Evolutionary conservation across 2,797 vertebrate genomes (phyloP).

Genomic region (Dromococcyx pavoninus): DNA sequence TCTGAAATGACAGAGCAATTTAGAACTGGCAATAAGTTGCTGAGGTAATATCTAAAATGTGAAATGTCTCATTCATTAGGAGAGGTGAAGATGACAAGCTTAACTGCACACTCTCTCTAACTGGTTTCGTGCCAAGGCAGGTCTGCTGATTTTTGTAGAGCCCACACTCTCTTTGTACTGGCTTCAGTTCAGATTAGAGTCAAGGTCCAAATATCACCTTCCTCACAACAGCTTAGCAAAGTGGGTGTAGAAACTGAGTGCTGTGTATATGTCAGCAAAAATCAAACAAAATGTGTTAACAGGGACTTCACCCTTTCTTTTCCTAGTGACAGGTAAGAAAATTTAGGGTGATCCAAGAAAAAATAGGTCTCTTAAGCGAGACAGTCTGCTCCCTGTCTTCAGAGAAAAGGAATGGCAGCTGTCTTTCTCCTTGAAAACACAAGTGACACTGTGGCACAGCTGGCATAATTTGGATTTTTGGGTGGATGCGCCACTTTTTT

Average conservation of each 20-base stretch:
- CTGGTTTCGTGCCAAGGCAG: not conserved
- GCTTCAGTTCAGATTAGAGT: conserved; percentile 19
- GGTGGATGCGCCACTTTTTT: conserved; percentile 22
- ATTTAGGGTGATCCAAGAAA: not conserved
- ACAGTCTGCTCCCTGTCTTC: not conserved
- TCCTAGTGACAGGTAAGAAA: not conserved
- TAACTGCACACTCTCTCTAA: not conserved
- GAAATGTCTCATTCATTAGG: conserved; percentile 2
- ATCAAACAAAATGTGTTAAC: not conserved
- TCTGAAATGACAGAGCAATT: conserved; percentile 50
- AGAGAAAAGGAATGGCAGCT: conserved; percentile 13
- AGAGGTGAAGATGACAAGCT: not conserved
- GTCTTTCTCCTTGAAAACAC: conserved; percentile 31
- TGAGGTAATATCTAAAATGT: conserved; percentile 27
- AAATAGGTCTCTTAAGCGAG: not conserved
- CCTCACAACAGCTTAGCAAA: not conserved
- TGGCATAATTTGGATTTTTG: conserved; percentile 52
- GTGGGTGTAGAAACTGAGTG: not conserved
- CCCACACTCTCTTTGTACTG: not conserved
- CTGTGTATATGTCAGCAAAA: not conserved
- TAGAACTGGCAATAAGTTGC: conserved; percentile 24
- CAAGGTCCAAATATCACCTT: not conserved
- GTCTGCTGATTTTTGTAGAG: not conserved
- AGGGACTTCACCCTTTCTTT: not conserved
- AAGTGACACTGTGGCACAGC: conserved; percentile 32